Percentiles rank a stretch among this genome's conserved stretches.
These are phyloP conservation scores for Crocodylus rhombifer DNA, from an alignment of 2,797 vertebrate genomes.

Conservation along the genomic window DNA sequence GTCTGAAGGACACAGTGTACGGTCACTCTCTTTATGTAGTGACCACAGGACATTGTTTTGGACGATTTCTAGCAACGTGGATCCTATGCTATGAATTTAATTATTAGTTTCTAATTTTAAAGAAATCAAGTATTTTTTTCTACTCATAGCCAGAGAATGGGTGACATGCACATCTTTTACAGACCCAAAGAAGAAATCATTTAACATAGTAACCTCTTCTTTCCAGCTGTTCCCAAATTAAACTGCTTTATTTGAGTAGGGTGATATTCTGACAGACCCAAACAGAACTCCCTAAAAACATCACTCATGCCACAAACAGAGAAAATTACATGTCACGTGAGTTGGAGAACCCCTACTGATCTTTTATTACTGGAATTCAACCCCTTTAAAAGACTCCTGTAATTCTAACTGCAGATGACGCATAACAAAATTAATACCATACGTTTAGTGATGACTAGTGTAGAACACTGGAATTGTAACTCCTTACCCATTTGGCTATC, in stretches of 20 bases:
- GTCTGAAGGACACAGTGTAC: background rate
- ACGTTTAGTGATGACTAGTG: background rate
- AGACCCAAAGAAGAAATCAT: background rate
- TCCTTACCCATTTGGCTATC: background rate
- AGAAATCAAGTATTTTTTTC: background rate
- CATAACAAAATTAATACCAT: background rate
- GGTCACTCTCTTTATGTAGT: background rate
- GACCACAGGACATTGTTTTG: background rate
- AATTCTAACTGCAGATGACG: background rate
- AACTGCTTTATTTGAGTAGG: background rate
- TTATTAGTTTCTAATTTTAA: background rate
- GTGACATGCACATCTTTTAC: background rate
- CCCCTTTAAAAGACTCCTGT: background rate
- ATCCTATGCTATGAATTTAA: background rate
- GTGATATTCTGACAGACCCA: background rate
- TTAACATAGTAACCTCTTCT: background rate
- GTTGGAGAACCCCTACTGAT: accelerated
- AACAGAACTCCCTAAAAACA: background rate
- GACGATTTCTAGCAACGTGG: background rate
- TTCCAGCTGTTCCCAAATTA: background rate
- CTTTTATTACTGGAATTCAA: background rate
- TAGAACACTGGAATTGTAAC: background rate
- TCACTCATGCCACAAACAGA: background rate
- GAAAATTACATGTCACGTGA: background rate
- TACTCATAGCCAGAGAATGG: background rate